Percentiles rank a stretch among this genome's conserved stretches.
phyloP scores from a whole-genome alignment of 2,888 invertebrate genomes.

The Tenthredo scrophulariae region DNA sequence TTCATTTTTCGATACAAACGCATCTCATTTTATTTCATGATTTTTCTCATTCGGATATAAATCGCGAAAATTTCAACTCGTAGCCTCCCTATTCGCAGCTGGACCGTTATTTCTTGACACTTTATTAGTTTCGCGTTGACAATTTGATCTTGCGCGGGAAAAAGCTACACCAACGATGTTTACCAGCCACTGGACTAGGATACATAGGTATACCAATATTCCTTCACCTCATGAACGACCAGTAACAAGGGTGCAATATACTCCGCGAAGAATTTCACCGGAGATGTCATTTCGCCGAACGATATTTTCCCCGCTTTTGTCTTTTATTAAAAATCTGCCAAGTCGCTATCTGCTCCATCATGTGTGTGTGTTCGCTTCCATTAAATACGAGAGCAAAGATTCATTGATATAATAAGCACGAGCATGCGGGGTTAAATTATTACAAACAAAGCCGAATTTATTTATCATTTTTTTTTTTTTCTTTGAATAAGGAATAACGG shows the following conservation, averaged over 20 bases:
- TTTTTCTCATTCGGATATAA: background rate
- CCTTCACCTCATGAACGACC: background rate
- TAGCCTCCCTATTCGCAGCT: too few relatives aligned
- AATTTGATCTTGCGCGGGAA: background rate
- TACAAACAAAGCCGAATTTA: background rate
- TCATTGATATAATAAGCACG: background rate
- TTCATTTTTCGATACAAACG: background rate
- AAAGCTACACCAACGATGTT: background rate
- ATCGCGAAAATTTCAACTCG: background rate
- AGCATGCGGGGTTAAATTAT: background rate
- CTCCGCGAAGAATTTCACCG: background rate
- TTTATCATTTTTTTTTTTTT: background rate
- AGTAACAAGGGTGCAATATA: constrained; percentile 9
- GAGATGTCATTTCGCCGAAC: background rate
- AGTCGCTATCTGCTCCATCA: background rate
- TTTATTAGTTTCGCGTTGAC: background rate
- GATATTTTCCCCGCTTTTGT: constrained; percentile 3
- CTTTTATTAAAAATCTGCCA: constrained; percentile 30
- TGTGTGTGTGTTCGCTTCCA: background rate
- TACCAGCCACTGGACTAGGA: background rate
- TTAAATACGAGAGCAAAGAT: background rate
- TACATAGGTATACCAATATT: background rate
- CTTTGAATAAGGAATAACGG: background rate
- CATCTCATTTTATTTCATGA: background rate
- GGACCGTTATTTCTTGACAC: background rate